Base-by-base conservation (phyloP, 2,888 invertebrate species). In the Amphiduros pacificus region DNA sequence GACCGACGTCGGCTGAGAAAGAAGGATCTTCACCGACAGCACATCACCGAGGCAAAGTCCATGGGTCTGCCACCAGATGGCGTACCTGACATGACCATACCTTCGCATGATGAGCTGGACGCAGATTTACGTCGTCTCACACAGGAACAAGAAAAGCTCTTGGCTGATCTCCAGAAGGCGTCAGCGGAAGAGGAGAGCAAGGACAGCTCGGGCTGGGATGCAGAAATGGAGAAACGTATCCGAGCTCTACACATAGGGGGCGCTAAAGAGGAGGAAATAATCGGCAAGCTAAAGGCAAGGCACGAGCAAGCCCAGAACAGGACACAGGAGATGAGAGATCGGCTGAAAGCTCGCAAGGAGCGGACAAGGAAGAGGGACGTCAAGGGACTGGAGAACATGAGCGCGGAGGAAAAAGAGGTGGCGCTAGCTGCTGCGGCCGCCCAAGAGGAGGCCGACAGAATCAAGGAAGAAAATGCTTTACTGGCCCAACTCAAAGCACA, bases 21-120 rank as follows among this genome's bases (percentile, higher is more conserved):
- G 74, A 79, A 79, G 62, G 74, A 75, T 11, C 64, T 79, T 31
- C 76, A 78, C 55, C 66, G 71, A 29, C 70, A 70, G 49, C 79
- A 79, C 61, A 36, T 68, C 48, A 63, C 64, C 17, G 78, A 80
- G 61, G 79, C 78, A 0, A 71, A 75, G 57, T 61, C 64, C 11
- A 67, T 72, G 48, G 77, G 77, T 14, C 67, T 79, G 9, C 71
- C 73, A 17, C 59, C 72, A 3, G 77, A 78, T 17, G 63, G 68
- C 20, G 77, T 79, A n/a, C 78, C 79, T 0, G 73, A 71, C 24
- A 69, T 74, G 4, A 60, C 69, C 20, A 62, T 76, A 27, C 71
- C 71, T 9, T 61, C 73, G 24, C 71, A 75, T 40, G 74, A 75
- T 41, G 75, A 76, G 29, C 52, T 78, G 24, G 73, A 76, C 66